A percentile compares a stretch with the other conserved stretches of the same genome.
These are phyloP conservation scores for Lepus townsendii DNA, from an alignment of 2,797 vertebrate species.

Conservation along the genomic window DNA sequence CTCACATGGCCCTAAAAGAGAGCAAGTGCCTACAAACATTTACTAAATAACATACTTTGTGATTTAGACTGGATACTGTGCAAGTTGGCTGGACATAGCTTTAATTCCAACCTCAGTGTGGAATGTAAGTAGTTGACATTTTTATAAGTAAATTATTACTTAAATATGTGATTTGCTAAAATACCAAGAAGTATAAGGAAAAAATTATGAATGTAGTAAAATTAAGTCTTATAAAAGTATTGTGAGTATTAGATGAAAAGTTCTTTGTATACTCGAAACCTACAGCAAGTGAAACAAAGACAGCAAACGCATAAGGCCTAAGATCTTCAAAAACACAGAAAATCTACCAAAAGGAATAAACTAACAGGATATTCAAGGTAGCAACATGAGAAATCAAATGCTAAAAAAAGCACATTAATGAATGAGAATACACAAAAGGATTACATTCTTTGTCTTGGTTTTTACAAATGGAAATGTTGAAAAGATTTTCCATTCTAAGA, in stretches of 20 bases:
- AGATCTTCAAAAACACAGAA: not conserved
- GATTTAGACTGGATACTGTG: not conserved
- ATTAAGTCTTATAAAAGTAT: not conserved
- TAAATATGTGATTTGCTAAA: slow-evolving; percentile 30
- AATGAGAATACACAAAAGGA: slow-evolving; percentile 13
- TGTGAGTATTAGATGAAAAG: slow-evolving; percentile 49
- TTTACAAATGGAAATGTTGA: slow-evolving; percentile 60
- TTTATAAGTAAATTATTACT: slow-evolving; percentile 44
- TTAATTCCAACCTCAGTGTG: not conserved
- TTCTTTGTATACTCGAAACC: slow-evolving; percentile 41
- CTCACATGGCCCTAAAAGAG: not conserved
- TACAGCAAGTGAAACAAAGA: not conserved
- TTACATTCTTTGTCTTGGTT: slow-evolving; percentile 17
- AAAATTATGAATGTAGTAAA: slow-evolving; percentile 46
- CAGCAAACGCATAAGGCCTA: not conserved
- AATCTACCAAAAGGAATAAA: slow-evolving; percentile 49
- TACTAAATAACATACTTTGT: not conserved
- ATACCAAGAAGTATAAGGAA: slow-evolving; percentile 9
- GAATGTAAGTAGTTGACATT: not conserved
- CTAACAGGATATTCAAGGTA: not conserved
- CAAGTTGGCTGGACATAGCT: not conserved
- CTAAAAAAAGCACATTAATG: not conserved
- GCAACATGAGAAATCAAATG: not conserved
- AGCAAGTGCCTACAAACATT: slow-evolving; percentile 15
- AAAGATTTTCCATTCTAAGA: slow-evolving; percentile 16